Evolutionary conservation across 2,113 vertebrate genomes (phyloP), one percentile per base, ranked within the genome.

Genomic region (Micronisus gabar): DNA sequence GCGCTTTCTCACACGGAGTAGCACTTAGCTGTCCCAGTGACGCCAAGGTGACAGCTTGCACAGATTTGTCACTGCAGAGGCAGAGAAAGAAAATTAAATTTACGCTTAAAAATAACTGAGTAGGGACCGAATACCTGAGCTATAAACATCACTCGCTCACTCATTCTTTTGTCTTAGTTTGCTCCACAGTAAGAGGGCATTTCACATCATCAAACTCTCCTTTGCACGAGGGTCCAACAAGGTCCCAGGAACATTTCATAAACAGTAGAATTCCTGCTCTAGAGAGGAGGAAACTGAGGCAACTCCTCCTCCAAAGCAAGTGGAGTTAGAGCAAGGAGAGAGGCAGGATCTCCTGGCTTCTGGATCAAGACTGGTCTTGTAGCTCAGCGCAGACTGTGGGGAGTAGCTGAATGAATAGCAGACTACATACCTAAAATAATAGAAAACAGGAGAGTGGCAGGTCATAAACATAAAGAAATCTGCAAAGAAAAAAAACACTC

Each of bases 391-490:
- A 59, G 45, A 70, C 27, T 68, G 9, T 56, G 70, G 59, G 86
- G 59, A 29, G 13, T 15, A 53, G 32, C n/a, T 91, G 88, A 92
- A 94, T 71, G 52, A 95, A 90, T 36, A 93, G 62, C 55, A 95
- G 89, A 81, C 55, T 55, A 71, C 80, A 91, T 82, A 86, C 17
- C 47, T 85, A 85, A 92, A 95, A 85, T 92, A 93, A 92, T 3
- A 82, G 72, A 89, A 93, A 94, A 92, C 70, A 95, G 73, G 14
- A 89, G 73, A 82, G 40, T 36, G 21, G 58, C 32, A 93, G 68
- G 45, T 75, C 62, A 91, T 30, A 80, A 88, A 62, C 38, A 52
- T 55, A 56, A 83, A 93, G 65, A 81, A 53, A 27, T 17, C n/a
- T 66, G 48, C n/a, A 85, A 81, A 87, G 56, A 53, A 87, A 72